These are phyloP conservation scores for Brassicogethes aeneus DNA, from an alignment of 2,888 invertebrate species.

Conservation along the genomic window DNA sequence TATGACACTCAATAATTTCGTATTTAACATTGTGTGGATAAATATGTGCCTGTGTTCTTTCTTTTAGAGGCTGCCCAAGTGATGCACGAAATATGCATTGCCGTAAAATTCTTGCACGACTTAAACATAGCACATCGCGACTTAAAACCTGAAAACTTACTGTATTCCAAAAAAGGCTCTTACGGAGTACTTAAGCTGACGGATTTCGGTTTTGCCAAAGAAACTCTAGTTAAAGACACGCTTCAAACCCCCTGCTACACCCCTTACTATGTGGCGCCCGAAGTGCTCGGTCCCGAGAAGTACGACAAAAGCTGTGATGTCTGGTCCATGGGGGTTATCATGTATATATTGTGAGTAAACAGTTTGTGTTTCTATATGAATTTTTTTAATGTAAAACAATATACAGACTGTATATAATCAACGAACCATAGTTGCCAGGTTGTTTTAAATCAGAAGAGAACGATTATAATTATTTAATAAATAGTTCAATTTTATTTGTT, in stretches of 20 bases:
- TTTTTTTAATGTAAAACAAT: slow-evolving; percentile 4
- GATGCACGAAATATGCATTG: slow-evolving; percentile 93
- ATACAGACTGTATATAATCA: no score
- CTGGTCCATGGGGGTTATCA: slow-evolving; percentile 98
- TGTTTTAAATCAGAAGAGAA: no score
- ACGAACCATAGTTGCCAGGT: no score
- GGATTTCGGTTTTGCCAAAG: slow-evolving; percentile 99
- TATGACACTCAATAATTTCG: no score
- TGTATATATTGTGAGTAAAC: slow-evolving; percentile 84
- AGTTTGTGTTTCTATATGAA: no score
- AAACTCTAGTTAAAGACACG: slow-evolving; percentile 75
- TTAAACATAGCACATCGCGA: slow-evolving; percentile 95
- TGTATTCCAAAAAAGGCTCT: slow-evolving; percentile 70
- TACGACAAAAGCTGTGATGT: slow-evolving; percentile 99
- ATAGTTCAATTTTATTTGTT: no score
- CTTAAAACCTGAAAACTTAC: slow-evolving; percentile 93
- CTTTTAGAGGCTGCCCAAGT: slow-evolving; percentile 82
- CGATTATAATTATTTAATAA: no score
- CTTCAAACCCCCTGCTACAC: slow-evolving; percentile 98
- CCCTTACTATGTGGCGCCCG: slow-evolving; percentile 83
- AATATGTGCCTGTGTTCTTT: no score
- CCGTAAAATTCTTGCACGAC: slow-evolving; percentile 88
- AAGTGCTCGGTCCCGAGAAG: slow-evolving; percentile 93
- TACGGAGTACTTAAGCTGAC: slow-evolving; percentile 89
- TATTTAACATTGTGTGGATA: no score